phyloP scores from a whole-genome alignment of 2,113 vertebrate genomes.

The Hippocampus mohnikei region DNA sequence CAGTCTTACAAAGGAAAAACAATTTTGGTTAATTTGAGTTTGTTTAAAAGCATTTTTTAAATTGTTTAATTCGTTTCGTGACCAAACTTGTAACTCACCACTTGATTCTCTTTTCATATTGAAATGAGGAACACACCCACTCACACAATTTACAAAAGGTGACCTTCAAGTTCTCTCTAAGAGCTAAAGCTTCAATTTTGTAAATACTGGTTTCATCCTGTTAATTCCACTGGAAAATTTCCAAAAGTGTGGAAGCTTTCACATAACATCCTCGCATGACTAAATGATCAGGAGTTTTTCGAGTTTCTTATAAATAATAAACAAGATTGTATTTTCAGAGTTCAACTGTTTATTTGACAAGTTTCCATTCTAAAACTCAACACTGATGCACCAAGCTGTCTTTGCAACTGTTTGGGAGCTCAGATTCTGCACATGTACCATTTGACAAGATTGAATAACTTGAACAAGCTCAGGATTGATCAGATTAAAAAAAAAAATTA shows the following conservation, averaged over 20 bases:
- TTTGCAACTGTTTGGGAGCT: background rate
- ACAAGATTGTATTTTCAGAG: background rate
- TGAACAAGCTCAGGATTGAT: background rate
- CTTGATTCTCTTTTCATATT: too few relatives aligned
- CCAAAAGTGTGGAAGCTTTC: background rate
- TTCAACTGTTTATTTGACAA: background rate
- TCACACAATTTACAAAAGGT: too few relatives aligned
- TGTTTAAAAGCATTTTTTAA: too few relatives aligned
- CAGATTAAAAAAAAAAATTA: background rate
- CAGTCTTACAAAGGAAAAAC: too few relatives aligned
- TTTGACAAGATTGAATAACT: background rate
- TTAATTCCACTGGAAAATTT: too few relatives aligned
- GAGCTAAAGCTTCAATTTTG: too few relatives aligned
- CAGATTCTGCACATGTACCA: background rate
- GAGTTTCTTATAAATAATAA: background rate
- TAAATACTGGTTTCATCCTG: too few relatives aligned
- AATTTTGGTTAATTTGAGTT: too few relatives aligned
- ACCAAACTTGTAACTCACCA: too few relatives aligned
- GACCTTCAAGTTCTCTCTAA: too few relatives aligned
- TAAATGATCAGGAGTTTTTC: background rate
- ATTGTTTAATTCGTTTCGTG: too few relatives aligned
- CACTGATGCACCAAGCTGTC: background rate
- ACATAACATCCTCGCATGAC: background rate
- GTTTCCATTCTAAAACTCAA: background rate
- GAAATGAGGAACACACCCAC: too few relatives aligned